Evolutionary conservation across 2,113 vertebrate species (phyloP).

Genomic region (Platichthys flesus): DNA sequence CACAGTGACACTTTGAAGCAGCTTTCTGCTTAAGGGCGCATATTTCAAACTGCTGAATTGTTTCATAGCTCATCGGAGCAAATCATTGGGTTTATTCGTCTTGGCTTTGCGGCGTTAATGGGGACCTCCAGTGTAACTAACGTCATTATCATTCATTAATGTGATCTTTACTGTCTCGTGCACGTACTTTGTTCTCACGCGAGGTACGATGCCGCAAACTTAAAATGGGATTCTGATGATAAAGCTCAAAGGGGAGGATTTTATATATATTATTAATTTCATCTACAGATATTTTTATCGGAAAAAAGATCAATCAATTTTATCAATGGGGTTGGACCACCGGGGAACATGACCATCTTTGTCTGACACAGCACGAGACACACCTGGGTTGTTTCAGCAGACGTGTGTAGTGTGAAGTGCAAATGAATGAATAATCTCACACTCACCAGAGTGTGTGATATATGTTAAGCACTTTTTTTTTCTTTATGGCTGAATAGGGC

Average conservation of each 20-base stretch:
- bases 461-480: no score
- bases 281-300: neutral
- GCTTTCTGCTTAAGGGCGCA: slow-evolving; percentile 43
- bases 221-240: slow-evolving; percentile 15
- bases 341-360: neutral
- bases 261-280: neutral
- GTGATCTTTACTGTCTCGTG: slow-evolving; percentile 29
- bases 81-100: slow-evolving; percentile 62
- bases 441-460: no score
- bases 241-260: slow-evolving; percentile 1
- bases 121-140: slow-evolving; percentile 40
- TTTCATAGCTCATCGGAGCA: slow-evolving; percentile 70
- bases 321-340: neutral
- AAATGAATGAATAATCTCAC: neutral
- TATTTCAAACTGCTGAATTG: slow-evolving; percentile 55
- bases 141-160: slow-evolving; percentile 30
- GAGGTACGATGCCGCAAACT: neutral
- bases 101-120: slow-evolving; percentile 48
- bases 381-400: neutral
- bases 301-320: neutral
- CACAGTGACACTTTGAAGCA: slow-evolving; percentile 19
- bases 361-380: neutral
- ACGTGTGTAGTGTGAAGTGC: neutral
- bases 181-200: neutral
- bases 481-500: no score